These are phyloP conservation scores for Lepidochrysops patricia DNA, from an alignment of 2,888 invertebrate genomes.

Conservation along the genomic window DNA sequence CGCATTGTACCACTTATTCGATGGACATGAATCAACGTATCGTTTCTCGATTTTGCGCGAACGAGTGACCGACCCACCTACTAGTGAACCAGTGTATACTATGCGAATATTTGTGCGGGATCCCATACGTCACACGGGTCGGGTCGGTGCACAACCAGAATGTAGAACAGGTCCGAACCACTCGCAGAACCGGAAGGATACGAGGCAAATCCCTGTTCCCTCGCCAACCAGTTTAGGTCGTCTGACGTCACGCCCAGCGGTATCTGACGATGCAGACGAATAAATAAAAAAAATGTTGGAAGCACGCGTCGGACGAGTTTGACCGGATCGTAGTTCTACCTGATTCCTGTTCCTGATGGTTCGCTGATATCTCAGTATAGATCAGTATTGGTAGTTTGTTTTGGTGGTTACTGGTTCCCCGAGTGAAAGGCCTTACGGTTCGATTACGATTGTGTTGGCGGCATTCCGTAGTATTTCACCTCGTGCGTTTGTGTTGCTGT, in stretches of 20 bases:
- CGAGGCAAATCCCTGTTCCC: constrained; percentile 74
- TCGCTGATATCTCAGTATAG: constrained; percentile 46
- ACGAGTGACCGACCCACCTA: background rate
- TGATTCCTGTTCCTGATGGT: constrained; percentile 72
- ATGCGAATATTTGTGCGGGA: constrained; percentile 29
- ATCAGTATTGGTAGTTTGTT: constrained; percentile 42
- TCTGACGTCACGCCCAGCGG: constrained; percentile 72
- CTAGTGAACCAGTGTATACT: constrained; percentile 23
- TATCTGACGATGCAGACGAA: constrained; percentile 72
- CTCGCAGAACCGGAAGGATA: constrained; percentile 74
- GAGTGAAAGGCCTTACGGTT: constrained; percentile 12
- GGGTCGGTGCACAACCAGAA: constrained; percentile 61
- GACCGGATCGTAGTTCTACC: constrained; percentile 74
- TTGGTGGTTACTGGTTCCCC: constrained; percentile 14
- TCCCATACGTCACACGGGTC: constrained; percentile 52
- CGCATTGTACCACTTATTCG: constrained; percentile 61
- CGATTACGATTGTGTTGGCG: background rate
- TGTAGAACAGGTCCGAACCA: constrained; percentile 69
- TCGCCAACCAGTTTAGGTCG: constrained; percentile 74
- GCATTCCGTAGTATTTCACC: constrained; percentile 3
- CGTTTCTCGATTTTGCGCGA: background rate
- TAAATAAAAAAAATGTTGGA: constrained; percentile 75
- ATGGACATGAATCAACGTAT: constrained; percentile 56
- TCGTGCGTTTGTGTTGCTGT: background rate
- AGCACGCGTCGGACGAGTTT: constrained; percentile 74